A percentile compares a stretch with the other conserved stretches of the same genome.
phyloP scores from a whole-genome alignment of 2,888 invertebrate species.

The Cloeon dipterum region DNA sequence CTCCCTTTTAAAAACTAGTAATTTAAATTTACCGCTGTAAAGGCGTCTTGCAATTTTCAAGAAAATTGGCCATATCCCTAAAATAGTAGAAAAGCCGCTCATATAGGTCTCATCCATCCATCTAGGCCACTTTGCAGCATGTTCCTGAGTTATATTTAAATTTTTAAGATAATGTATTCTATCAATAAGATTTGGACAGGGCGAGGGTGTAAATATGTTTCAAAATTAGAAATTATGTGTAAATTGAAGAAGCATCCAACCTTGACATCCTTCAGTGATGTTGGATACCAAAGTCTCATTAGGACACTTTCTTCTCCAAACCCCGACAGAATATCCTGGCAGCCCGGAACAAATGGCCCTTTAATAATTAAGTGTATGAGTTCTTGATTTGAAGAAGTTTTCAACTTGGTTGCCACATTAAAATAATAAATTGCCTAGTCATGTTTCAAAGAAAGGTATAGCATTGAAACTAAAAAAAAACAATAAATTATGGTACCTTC shows the following conservation, averaged over 20 bases:
- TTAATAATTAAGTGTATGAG: conserved; percentile 12
- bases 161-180: not conserved
- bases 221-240: not conserved
- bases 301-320: conserved; percentile 26
- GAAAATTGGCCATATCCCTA: conserved; percentile 17
- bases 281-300: conserved; percentile 32
- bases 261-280: conserved; percentile 19
- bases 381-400: not conserved
- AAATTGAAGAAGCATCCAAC: too few species aligned
- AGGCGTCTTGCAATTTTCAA: conserved; percentile 16
- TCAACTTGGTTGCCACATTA: too few species aligned
- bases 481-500: too few species aligned
- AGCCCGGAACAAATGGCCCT: conserved; percentile 29
- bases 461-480: too few species aligned
- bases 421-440: too few species aligned
- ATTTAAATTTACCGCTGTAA: conserved; percentile 12
- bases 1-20: not conserved
- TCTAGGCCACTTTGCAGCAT: conserved; percentile 23
- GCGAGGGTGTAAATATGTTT: not conserved
- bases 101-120: conserved; percentile 31
- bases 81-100: conserved; percentile 23
- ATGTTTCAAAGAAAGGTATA: too few species aligned
- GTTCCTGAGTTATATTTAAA: conserved; percentile 15
- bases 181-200: too few species aligned
- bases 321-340: conserved; percentile 30